Evolutionary conservation across 1,140 invertebrate species (phyloP), one percentile per base, ranked within the genome.

Genomic region (Steinernema khuongi): DNA sequence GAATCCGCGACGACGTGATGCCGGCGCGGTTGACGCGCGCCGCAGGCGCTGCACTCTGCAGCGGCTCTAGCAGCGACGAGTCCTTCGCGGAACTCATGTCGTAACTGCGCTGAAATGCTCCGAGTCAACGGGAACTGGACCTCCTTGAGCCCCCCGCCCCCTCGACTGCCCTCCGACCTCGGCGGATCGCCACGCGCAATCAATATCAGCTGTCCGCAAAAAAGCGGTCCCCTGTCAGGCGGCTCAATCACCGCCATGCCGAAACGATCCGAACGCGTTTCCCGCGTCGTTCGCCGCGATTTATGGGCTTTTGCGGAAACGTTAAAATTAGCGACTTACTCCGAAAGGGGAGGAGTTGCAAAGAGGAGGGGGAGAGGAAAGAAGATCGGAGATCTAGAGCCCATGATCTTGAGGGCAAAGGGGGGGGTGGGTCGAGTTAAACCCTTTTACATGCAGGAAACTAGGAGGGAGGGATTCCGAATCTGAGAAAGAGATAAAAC

Each of bases 131-230:
- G 14, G 26, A 60, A 60, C 50, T 60, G 4, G 7, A 4, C 50
- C 36, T 41, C 36, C 36, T n/a, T 4, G 2, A 60, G 50, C 4
- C 14, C 14, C 11, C 19, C 14, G 14, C 50, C 50, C 2, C 50
- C 14, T 14, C 11, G 11, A 14, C 50, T 60, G 50, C 50, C 50
- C 50, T 60, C 50, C 26, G 14, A 60, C 50, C 50, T 60, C 50
- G 26, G n/a, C n/a, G n/a, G n/a, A 60, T 4, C 50, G 14, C 19
- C 22, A 60, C 50, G 50, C 50, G 50, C 50, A 60, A 60, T 60
- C 50, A 60, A 60, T 60, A 60, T 60, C 50, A 60, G 50, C 50
- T 60, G 50, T 60, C 26, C 50, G 22, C 50, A 60, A 60, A 60
- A 60, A 60, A 22, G 50, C 26, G 14, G 7, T 41, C 50, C 50